Percentiles rank a stretch among this genome's conserved stretches.
Conservation (phyloP, 92 coral and sea anemone species). For the Zoanthus sansibaricus region DNA sequence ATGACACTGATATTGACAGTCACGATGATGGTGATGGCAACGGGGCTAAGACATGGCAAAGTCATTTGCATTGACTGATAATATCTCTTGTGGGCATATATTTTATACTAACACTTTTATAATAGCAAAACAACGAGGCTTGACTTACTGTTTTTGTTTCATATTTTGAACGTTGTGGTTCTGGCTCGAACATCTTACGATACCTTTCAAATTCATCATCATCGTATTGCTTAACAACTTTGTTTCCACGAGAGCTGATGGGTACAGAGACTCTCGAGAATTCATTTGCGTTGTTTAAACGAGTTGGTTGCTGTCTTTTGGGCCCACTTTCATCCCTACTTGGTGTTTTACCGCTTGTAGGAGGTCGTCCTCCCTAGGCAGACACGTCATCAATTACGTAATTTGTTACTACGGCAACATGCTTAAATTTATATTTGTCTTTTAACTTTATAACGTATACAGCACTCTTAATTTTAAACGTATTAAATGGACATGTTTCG, state of each 20-base stretch:
- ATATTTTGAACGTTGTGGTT: neutral
- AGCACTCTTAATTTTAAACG: no score
- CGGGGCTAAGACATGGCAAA: no score
- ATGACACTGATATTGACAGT: no score
- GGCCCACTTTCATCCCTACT: neutral
- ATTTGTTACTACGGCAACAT: neutral
- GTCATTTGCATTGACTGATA: no score
- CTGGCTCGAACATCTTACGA: conserved; percentile 40
- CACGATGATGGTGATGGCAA: no score
- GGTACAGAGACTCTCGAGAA: conserved; percentile 8
- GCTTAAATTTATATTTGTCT: neutral
- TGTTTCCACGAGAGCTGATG: conserved; percentile 8
- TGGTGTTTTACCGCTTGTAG: neutral
- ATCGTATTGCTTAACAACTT: neutral
- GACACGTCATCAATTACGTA: neutral
- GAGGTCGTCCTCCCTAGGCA: conserved; percentile 12
- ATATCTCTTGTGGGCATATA: neutral
- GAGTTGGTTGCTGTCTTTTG: conserved; percentile 24
- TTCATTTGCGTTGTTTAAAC: neutral
- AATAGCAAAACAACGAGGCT: neutral
- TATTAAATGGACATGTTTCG: no score
- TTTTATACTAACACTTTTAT: neutral
- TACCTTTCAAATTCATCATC: conserved; percentile 36
- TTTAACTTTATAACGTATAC: neutral
- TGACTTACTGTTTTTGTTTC: conserved; percentile 23